Base-by-base conservation (phyloP, 2,113 vertebrate species). In the Amphiprion percula region DNA sequence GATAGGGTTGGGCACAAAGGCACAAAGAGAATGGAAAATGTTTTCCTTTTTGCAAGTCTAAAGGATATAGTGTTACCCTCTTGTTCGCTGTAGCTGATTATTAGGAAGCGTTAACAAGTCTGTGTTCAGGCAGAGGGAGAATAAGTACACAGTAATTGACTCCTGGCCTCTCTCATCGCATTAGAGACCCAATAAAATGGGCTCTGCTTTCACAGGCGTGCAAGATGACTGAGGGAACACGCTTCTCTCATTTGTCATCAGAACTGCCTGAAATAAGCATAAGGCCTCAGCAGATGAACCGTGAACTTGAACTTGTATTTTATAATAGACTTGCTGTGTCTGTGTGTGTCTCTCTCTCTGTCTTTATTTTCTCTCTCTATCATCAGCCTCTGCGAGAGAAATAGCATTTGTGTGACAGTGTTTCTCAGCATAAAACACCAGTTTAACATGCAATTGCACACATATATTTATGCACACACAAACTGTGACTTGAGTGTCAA, bases 111-210 rank as follows among this genome's bases (percentile, higher is more conserved):
- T 89, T 91, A 93, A 92, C 92, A 91, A 93, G 87, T 86, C 79
- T 28, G 21, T 84, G 78, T 88, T 86, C 82, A 84, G 81, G 77
- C 85, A 83, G 75, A 83, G 83, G 77, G 79, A 88, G 86, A 86
- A 85, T 82, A 90, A 88, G 90, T 82, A 92, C 85, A 90, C 85
- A 89, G 88, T 90, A 91, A 91, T 90, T 93, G 92, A 93, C 92
- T 93, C 80, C 77, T 92, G 90, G 74, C 89, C 92, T 86, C 86
- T 72, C 76, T 88, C 87, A 76, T 90, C 76, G 64, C 74, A 80
- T 88, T 85, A 89, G 76, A 78, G 64, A 76, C 72, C 74, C 82
- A 82, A 83, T 85, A 86, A 90, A 89, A 91, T 37, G 58, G 65
- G 61, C 69, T 87, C 70, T 81, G 85, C 85, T 84, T 90, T 92